These are phyloP conservation scores for Bucorvus abyssinicus DNA, from an alignment of 2,797 vertebrate genomes.

Conservation along the genomic window DNA sequence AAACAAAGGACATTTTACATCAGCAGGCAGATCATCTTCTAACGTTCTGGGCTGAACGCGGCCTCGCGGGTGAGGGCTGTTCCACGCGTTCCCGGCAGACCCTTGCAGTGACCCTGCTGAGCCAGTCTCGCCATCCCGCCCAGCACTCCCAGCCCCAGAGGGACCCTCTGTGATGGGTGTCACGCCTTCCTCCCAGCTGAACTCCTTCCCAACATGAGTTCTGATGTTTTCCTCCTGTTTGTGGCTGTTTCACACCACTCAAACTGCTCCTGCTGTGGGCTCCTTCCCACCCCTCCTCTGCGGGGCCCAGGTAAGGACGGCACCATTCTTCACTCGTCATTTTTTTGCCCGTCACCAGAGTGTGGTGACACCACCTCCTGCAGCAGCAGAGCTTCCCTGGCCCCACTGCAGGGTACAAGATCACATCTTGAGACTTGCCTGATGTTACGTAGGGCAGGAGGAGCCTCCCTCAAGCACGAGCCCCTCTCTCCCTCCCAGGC, in stretches of 20 bases:
- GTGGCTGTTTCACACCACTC: neutral
- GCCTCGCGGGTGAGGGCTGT: neutral
- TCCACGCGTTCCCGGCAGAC: neutral
- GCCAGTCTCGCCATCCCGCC: neutral
- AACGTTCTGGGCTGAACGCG: neutral
- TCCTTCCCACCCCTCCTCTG: neutral
- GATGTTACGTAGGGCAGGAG: accelerated
- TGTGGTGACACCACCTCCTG: neutral
- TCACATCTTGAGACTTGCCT: neutral
- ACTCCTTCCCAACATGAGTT: neutral
- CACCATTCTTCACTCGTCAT: neutral
- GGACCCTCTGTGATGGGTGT: neutral
- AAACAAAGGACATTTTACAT: conserved; percentile 44
- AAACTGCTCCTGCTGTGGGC: neutral
- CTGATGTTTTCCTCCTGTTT: neutral
- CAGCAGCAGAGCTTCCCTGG: neutral
- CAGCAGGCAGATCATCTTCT: neutral
- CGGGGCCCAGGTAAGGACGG: neutral
- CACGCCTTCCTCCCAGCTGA: neutral
- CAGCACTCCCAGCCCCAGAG: neutral
- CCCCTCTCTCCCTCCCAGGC: neutral
- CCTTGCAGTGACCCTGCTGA: accelerated
- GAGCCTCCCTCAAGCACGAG: neutral
- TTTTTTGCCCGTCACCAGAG: neutral
- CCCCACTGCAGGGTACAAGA: neutral